Percentiles rank a stretch among this genome's conserved stretches.
phyloP scores from a whole-genome alignment of 2,113 vertebrate genomes.

The Sylvietta virens region DNA sequence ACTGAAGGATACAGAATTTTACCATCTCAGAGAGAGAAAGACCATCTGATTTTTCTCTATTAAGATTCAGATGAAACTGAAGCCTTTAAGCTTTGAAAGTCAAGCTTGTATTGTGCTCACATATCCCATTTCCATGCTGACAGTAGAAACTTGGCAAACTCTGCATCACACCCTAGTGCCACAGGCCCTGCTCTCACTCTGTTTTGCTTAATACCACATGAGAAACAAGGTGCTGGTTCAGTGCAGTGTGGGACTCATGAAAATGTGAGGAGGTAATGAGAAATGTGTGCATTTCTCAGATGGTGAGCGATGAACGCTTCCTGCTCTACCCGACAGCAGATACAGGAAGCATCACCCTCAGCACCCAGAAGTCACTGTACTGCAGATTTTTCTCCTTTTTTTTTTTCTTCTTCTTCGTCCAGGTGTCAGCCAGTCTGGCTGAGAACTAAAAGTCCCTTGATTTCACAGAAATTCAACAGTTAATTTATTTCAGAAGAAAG shows the following conservation, averaged over 20 bases:
- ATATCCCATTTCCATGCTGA: background rate
- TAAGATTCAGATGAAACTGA: background rate
- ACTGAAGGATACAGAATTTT: background rate
- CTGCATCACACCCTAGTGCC: background rate
- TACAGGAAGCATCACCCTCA: slow-evolving; percentile 63
- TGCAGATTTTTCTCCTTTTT: background rate
- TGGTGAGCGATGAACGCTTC: slow-evolving; percentile 36
- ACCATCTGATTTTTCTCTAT: background rate
- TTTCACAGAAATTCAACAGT: slow-evolving; percentile 65
- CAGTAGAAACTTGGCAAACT: background rate
- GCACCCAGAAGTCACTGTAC: slow-evolving; percentile 17
- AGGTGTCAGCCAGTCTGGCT: slow-evolving; percentile 1
- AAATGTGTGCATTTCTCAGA: slow-evolving; percentile 30
- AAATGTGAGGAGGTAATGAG: background rate
- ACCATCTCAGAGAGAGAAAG: background rate
- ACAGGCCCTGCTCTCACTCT: background rate
- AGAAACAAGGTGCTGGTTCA: background rate
- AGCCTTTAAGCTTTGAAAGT: background rate
- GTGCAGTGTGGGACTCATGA: background rate
- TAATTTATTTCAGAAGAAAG: slow-evolving; percentile 39
- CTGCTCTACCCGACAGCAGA: slow-evolving; percentile 52
- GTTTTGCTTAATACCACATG: background rate
- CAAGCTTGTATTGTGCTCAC: background rate
- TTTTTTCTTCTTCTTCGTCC: background rate
- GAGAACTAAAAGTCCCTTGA: slow-evolving; percentile 48